phyloP scores from a whole-genome alignment of 1,140 invertebrate species.

The Dinoponera quadriceps region DNA sequence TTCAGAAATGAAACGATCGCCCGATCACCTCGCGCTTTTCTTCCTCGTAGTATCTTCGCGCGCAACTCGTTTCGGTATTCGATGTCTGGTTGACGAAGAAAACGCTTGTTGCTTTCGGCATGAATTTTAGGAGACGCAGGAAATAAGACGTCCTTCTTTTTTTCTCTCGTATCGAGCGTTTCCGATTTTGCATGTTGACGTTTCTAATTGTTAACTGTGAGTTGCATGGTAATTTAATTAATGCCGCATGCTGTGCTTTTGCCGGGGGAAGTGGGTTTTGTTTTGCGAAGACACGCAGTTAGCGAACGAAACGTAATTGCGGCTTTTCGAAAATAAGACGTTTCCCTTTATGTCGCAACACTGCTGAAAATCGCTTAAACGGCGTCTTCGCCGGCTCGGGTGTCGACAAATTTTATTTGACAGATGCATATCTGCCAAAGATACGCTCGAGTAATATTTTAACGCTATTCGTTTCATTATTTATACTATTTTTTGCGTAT shows the following conservation, averaged over 20 bases:
- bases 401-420: not conserved
- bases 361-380: not conserved
- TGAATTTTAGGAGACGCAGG: not conserved
- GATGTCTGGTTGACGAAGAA: not conserved
- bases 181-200: not conserved
- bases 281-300: not conserved
- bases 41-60: no score
- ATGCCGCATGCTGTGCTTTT: not conserved
- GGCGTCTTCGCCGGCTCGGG: not conserved
- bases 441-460: not conserved
- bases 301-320: not conserved
- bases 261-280: not conserved
- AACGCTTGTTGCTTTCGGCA: not conserved
- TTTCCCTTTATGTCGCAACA: not conserved
- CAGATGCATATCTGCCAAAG: not conserved
- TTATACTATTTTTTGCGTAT: no score
- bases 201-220: not conserved
- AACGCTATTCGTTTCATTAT: not conserved
- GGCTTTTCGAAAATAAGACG: not conserved
- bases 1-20: no score
- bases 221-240: constrained; percentile 25
- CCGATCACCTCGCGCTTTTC: no score
- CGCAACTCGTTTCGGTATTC: not conserved
- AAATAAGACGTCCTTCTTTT: not conserved
- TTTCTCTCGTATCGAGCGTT: not conserved